Base-by-base conservation (phyloP, 2,888 invertebrate species). In the Neuroscelio doddi region DNA sequence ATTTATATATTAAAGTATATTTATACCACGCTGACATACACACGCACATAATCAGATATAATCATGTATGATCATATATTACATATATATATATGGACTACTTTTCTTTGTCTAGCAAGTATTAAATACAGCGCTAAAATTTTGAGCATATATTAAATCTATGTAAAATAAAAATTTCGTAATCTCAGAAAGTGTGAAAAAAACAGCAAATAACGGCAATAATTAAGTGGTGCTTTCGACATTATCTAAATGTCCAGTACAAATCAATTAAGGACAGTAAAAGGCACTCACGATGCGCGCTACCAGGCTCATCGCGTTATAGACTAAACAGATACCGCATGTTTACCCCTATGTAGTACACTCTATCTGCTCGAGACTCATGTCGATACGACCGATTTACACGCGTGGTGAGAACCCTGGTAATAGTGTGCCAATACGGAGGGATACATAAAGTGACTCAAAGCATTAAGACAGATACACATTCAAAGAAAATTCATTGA, bases 331-430 rank as follows among this genome's bases (percentile, higher is more conserved):
- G 46, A 59, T 59, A 59, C 32, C 51, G 21, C 41, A 38, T 46
- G 59, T 59, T 59, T 42, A 44, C 26, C 15, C 41, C 49, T 16
- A 34, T 34, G 56, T 34, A 42, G 38, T 24, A 47, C 46, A 21
- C 49, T 24, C 26, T 49, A 49, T 49, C 49, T 49, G 36, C 21
- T 38, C 21, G 57, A 42, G 36, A 29, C 59, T 52, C 32, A 32
- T 51, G 51, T 58, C 58, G 58, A 58, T 51, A 52, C 27, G 16
- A 34, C 59, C 46, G 41, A 59, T 52, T 53, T 52, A 36, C 17
- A 27, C 46, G 39, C 32, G 39, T 12, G 34, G 24, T 21, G 47
- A 47, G 39, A 32, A 56, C 41, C n/a, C 26, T 21, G 29, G 21
- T 8, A 47, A 41, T 10, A 10, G 47, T 24, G 27, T 39, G 39